phyloP scores from a whole-genome alignment of 2,113 vertebrate genomes.

The Ceratotherium simum region DNA sequence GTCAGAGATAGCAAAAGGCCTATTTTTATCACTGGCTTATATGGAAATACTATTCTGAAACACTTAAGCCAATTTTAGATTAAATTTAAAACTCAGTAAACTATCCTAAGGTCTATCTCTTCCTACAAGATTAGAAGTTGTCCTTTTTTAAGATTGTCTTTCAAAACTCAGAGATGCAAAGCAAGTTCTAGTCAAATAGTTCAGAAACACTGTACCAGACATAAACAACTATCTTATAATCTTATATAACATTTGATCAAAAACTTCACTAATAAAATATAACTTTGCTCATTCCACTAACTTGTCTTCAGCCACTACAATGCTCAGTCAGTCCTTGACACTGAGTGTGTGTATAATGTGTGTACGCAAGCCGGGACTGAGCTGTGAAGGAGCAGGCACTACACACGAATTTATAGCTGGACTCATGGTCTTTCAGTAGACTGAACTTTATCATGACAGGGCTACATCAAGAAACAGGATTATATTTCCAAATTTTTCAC shows the following conservation, averaged over 20 bases:
- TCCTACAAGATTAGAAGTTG: constrained; percentile 18
- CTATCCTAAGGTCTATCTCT: neutral
- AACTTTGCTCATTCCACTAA: neutral
- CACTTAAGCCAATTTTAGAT: neutral
- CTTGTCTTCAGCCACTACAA: neutral
- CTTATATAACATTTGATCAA: neutral
- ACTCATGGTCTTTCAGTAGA: neutral
- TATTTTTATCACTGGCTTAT: constrained; percentile 53
- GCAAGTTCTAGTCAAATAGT: neutral
- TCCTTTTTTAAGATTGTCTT: neutral
- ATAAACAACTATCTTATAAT: neutral
- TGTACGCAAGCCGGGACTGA: fast-evolving
- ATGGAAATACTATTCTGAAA: constrained; percentile 38
- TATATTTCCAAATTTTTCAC: neutral
- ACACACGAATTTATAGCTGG: neutral
- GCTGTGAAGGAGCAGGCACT: neutral
- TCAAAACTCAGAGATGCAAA: constrained; percentile 44
- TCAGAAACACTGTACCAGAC: neutral
- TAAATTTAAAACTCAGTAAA: constrained; percentile 32
- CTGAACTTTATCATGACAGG: neutral
- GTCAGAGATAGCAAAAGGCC: constrained; percentile 64
- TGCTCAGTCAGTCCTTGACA: fast-evolving
- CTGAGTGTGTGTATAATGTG: neutral
- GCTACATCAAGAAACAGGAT: neutral
- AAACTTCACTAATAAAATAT: neutral